Base-by-base conservation (phyloP, 2,113 vertebrate genomes). In the Pterocles orientalis region DNA sequence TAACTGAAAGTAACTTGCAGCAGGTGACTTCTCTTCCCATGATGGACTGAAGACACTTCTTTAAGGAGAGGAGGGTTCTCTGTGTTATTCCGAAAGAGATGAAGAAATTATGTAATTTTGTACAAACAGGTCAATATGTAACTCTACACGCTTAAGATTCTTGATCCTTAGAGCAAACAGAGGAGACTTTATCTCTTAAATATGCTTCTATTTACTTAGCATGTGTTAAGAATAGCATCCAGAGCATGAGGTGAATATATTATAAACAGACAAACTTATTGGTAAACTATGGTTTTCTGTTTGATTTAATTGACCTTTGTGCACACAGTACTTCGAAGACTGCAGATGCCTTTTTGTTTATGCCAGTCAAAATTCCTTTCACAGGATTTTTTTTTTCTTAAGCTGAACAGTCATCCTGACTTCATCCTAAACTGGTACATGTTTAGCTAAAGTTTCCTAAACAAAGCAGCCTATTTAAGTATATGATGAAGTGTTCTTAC, bases 381-480 rank as follows among this genome's bases (percentile, higher is more conserved):
- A 41, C 23, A 18, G 9, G 5, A 14, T 56, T 43, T 72, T 45
- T 82, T 76, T 77, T 47, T 39, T 28, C 25, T 75, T 5, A 45
- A 70, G n/a, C 29, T 73, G 56, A 64, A 70, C 6, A 71, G 50
- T 56, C 68, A 81, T 41, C 66, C 36, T 68, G 83, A 91, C 53
- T 81, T 29, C 18, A 77, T 10, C 29, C 26, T 56, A 33, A 89
- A 64, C 48, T 51, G 26, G 34, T 60, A 69, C 28, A 64, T 6
- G 18, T 23, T 58, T 91, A 90, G 51, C 33, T 75, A 23, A 82
- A 64, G 60, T 58, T 82, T 86, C 66, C 60, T 75, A 78, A 90
- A 69, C 53, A 82, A 90, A 81, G 41, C 33, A 91, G 34, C 43
- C 89, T 95, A 84, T 75, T 94, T 95, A 81, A 81, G 26, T 43